Evolutionary conservation across 2,888 invertebrate species (phyloP), one percentile per base, ranked within the genome.

Genomic region (Mesodorylaimus sp.): DNA sequence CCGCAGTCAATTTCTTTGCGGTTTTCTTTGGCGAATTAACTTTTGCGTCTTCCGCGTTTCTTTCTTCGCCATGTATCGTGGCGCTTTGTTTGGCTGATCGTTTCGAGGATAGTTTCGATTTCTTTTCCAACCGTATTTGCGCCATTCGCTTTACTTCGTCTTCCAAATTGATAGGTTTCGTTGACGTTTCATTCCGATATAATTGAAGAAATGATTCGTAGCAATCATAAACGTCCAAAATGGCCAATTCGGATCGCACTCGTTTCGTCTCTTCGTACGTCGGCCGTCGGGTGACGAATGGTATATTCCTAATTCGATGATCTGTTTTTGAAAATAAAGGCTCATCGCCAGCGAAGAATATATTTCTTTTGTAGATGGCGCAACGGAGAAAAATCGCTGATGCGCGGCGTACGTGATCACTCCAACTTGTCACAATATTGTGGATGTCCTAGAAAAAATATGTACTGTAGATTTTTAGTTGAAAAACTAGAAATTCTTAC

Each of bases 251-350:
- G 47, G 76, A 75, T 57, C 81, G 79, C 0, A 83, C 79, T 53
- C 84, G 70, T 62, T 79, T 75, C 1, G 83, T 77, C 71, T 87
- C 86, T 47, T 76, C 79, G 59, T 78, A 81, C 0, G 83, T 83
- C 0, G 87, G 81, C 57, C 83, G 75, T 57, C 79, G 73, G 0
- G 86, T 85, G 0, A 81, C 79, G 68, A 87, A 84, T 0, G 87
- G 86, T 55, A 87, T 74, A 23, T 75, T 76, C 56, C 80, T 68
- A 7, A 83, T 65, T 52, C 80, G 70, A 1, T 67, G 58, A 60
- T 82, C 81, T 2, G 70, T 74, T 56, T 75, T 74, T 7, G 29
- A 24, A 3, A 41, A 47, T 28, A 19, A 16, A 3, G 26, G 47
- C 36, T 10, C 5, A n/a, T 19, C n/a, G 24, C 42, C 24, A n/a